phyloP scores from a whole-genome alignment of 2,797 vertebrate species.

The Brotula barbata region DNA sequence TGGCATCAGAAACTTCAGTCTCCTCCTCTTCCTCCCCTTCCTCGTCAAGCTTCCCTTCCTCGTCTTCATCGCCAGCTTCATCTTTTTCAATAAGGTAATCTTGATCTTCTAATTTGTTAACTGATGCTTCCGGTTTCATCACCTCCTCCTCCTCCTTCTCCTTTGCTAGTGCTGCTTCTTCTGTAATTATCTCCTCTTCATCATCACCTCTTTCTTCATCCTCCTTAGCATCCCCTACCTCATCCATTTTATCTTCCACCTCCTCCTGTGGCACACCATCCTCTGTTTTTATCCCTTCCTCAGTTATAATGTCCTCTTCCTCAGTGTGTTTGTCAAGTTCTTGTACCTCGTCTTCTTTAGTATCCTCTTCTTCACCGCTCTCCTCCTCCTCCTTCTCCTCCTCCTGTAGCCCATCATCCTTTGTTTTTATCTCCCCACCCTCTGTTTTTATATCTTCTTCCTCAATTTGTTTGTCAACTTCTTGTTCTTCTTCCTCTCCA shows the following conservation, averaged over 20 bases:
- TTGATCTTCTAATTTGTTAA: neutral
- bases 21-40: neutral
- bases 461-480: neutral
- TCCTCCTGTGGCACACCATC: slow-evolving; percentile 15
- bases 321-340: neutral
- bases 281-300: slow-evolving; percentile 3
- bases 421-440: neutral
- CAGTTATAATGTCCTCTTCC: neutral
- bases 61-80: slow-evolving; percentile 1
- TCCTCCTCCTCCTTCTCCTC: slow-evolving; percentile 1
- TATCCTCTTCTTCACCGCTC: no score
- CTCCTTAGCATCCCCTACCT: slow-evolving; percentile 7
- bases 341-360: neutral
- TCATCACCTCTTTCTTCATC: neutral
- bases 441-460: neutral
- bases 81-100: neutral
- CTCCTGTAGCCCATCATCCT: neutral
- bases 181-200: neutral
- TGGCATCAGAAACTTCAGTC: neutral
- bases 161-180: neutral
- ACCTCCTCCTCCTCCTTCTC: slow-evolving; percentile 4
- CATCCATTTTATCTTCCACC: neutral
- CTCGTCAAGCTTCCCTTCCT: slow-evolving; percentile 4
- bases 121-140: slow-evolving; percentile 2
- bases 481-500: neutral